Evolutionary conservation across 2,797 vertebrate genomes (phyloP).

Genomic region (Danio kyathit): DNA sequence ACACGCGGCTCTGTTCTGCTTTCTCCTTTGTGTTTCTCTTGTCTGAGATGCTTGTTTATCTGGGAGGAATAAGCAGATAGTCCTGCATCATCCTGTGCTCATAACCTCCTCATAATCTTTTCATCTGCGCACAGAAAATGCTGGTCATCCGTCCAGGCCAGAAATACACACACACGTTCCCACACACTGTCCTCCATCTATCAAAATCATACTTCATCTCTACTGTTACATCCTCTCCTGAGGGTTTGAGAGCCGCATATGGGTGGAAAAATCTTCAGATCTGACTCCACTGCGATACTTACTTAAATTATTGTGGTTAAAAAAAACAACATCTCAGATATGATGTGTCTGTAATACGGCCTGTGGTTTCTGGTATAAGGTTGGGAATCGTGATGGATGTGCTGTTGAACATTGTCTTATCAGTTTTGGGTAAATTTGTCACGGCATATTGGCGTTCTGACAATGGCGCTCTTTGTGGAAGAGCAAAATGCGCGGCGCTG

Average conservation of each 20-base stretch:
- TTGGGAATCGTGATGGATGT: conserved; percentile 57
- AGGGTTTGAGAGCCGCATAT: background rate
- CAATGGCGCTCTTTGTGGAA: conserved; percentile 79
- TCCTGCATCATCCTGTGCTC: conserved; percentile 61
- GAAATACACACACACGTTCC: conserved; percentile 33
- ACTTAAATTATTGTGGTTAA: background rate
- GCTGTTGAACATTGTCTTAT: conserved; percentile 76
- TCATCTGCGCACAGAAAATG: conserved; percentile 75
- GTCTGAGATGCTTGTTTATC: conserved; percentile 78
- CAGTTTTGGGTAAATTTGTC: conserved; percentile 76
- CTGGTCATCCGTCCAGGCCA: conserved; percentile 52
- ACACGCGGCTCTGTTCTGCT: conserved; percentile 62
- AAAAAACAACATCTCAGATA: background rate
- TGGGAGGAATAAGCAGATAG: conserved; percentile 70
- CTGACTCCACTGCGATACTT: background rate
- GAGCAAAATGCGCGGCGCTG: conserved; percentile 61
- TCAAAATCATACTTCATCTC: background rate
- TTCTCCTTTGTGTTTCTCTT: conserved; percentile 73
- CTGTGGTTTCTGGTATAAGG: conserved; percentile 27
- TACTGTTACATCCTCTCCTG: background rate
- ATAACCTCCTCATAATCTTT: conserved; percentile 68
- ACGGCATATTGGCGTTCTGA: conserved; percentile 80
- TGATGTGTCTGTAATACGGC: background rate
- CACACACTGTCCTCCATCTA: background rate
- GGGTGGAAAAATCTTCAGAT: background rate